Percentiles rank a stretch among this genome's conserved stretches.
These are phyloP conservation scores for Ranitomeya variabilis DNA, from an alignment of 2,113 vertebrate species.

Conservation along the genomic window DNA sequence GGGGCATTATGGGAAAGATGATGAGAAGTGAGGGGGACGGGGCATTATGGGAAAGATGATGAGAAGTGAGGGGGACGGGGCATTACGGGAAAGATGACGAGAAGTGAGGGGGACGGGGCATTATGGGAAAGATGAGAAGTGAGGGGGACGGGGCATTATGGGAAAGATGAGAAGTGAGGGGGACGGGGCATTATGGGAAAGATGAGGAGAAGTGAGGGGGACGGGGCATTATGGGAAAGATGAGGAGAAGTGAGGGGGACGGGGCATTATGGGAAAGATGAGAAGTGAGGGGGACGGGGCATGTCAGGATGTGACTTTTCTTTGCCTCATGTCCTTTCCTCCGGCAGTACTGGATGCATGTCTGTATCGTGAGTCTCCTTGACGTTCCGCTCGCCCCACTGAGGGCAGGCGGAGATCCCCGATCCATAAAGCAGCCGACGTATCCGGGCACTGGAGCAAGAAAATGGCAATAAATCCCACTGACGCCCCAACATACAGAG, in stretches of 20 bases:
- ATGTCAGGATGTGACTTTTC: background rate
- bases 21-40: background rate
- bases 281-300: too few species aligned
- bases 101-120: background rate
- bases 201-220: too few species aligned
- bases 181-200: background rate
- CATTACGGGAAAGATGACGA: too few species aligned
- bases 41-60: too few species aligned
- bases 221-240: background rate
- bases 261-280: too few species aligned
- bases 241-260: background rate
- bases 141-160: background rate
- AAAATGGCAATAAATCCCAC: background rate
- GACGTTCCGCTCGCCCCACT: constrained; percentile 71
- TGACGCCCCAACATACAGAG: background rate
- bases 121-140: too few species aligned
- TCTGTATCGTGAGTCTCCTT: constrained; percentile 70
- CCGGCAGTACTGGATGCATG: constrained; percentile 72
- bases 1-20: too few species aligned
- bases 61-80: background rate
- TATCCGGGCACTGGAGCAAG: constrained; percentile 69
- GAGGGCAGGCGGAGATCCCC: constrained; percentile 67
- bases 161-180: too few species aligned
- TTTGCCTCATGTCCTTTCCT: constrained; percentile 67
- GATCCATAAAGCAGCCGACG: constrained; percentile 71